A percentile compares a stretch with the other conserved stretches of the same genome.
Evolutionary conservation across 2,797 vertebrate species (phyloP).

Genomic region (Ctenosaura bakeri): DNA sequence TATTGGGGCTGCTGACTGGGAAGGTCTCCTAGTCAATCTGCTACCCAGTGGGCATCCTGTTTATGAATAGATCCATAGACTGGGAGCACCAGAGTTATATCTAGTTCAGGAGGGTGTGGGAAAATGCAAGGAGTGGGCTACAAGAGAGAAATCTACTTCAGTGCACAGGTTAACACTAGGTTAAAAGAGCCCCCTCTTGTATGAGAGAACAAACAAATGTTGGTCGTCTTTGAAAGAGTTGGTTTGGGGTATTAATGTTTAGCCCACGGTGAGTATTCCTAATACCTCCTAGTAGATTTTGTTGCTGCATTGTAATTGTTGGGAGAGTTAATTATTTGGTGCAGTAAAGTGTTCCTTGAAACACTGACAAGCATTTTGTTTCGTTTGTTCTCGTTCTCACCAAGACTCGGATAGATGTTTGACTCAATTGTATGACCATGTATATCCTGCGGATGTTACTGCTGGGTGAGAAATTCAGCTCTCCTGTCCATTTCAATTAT

Average conservation of each 20-base stretch:
- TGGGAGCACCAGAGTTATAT: not conserved
- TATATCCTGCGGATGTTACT: not conserved
- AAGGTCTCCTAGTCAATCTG: not conserved
- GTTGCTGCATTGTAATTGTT: not conserved
- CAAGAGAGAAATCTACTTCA: too few species aligned
- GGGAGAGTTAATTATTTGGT: slow-evolving; percentile 31
- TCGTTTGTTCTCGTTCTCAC: rapidly evolving
- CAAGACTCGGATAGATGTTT: too few species aligned
- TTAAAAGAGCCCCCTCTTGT: not conserved
- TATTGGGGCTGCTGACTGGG: not conserved
- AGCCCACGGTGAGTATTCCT: not conserved
- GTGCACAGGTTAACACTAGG: not conserved
- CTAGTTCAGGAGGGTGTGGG: not conserved
- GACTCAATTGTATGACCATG: too few species aligned
- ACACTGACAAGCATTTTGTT: slow-evolving; percentile 11
- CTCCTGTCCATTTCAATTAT: too few species aligned
- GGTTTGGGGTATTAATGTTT: not conserved
- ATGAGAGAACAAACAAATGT: not conserved
- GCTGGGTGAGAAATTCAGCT: not conserved
- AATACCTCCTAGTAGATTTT: not conserved
- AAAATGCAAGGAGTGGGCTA: not conserved
- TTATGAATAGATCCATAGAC: not conserved
- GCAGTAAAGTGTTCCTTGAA: slow-evolving; percentile 65
- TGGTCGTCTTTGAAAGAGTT: not conserved
- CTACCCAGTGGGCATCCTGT: not conserved